Base-by-base conservation (phyloP, 2,113 vertebrate species). In the Xyrauchen texanus region DNA sequence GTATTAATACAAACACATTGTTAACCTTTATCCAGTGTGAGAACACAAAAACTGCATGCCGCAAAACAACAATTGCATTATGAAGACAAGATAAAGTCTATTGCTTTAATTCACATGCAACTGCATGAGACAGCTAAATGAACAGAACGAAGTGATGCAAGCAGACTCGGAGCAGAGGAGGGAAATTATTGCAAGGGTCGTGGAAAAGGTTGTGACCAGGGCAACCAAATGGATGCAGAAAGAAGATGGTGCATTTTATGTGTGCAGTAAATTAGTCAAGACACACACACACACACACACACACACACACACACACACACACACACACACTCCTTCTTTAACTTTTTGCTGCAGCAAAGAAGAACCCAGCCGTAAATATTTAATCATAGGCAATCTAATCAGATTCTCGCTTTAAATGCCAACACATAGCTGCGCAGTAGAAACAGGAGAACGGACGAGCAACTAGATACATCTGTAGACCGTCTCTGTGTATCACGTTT, bases 301-400 rank as follows among this genome's bases (percentile, higher is more conserved):
- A 34, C 21, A 34, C 21, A 34, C 21, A 57, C 7, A 10, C 10
- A 73, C n/a, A 73, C 15, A 34, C 21, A n/a, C n/a, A 55, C 65
- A 51, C 45, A 58, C 67, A 52, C 3, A 5, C 4, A 5, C 4
- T 60, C 55, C 46, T 42, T 11, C 66, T 61, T 60, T 16, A 55
- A 53, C 5, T 57, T 47, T 78, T 69, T 55, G 67, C 52, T 67
- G 10, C 10, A 45, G 53, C 71, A 55, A 6, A 21, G 11, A 61
- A 76, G 76, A 70, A 70, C 49, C 44, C 71, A 45, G 6, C n/a
- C 6, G 52, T 84, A 81, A 86, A 84, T 84, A 79, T 84, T 84
- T 86, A 83, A 86, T 81, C 67, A 75, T 7, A 65, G 58, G 13
- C 42, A 12, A 68, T 42, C 70, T 82, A 80, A 73, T 69, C 68